Base-by-base conservation (phyloP, 2,113 vertebrate species). In the Prietella phreatophila region DNA sequence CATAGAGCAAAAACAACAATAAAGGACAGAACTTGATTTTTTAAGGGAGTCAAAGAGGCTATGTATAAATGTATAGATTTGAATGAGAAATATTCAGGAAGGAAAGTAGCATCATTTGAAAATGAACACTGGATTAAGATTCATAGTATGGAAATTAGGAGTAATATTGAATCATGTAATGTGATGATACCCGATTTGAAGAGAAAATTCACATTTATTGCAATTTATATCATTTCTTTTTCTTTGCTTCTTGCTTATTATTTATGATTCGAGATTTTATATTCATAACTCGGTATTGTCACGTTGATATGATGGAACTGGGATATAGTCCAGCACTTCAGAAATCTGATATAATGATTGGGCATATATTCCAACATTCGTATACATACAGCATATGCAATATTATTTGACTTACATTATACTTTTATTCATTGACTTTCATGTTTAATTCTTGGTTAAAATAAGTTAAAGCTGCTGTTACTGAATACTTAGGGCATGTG, bases 1-100 rank as follows among this genome's bases (percentile, higher is more conserved):
- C 53, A 80, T 50, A 83, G 17, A 83, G 61, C n/a, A 55, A 73
- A 88, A 91, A 90, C 82, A 89, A n/a, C 82, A 80, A 88, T 50
- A 88, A 73, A 75, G 67, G 47, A 27, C 53, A 69, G 5, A 50
- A 58, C 65, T 42, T 86, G 81, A 61, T 63, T 50, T 86, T 87
- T 60, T 69, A 83, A 78, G 55, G 17, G 55, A 88, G 33, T 22
- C 19, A 53, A 81, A 88, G 42, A 27, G 73, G 20, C 53, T n/a
- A 17, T 50, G 36, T 56, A 33, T 50, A 53, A 82, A 63, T 2
- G 10, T 60, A 36, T 42, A 39, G 36, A 20, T 13, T 2, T 55
- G 25, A 27, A 69, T 36, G 27, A 85, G 85, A 56, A 79, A 69
- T 55, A 19, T 20, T 14, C 63, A 30, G 14, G 61, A 61, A 27